phyloP scores from a whole-genome alignment of 2,113 vertebrate genomes.

The Deroptyus accipitrinus region DNA sequence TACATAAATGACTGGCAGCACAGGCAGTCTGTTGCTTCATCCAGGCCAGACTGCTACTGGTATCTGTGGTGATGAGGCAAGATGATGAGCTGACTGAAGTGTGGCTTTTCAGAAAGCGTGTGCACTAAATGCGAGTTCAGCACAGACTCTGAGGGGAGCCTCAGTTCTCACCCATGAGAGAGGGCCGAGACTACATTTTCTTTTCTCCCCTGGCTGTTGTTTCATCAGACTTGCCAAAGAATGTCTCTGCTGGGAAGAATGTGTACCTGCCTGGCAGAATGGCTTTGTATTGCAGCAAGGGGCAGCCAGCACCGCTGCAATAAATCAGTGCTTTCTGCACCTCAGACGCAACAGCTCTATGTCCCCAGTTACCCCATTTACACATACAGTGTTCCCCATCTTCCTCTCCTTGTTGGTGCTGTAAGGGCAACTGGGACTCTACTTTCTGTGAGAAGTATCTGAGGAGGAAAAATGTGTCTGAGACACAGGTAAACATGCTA shows the following conservation, averaged over 20 bases:
- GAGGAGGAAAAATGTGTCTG: neutral
- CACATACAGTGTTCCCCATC: neutral
- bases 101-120: neutral
- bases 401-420: accelerated
- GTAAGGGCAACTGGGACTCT: neutral
- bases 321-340: neutral
- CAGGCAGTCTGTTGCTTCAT: neutral
- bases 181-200: neutral
- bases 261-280: neutral
- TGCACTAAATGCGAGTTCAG: neutral
- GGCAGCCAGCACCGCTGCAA: neutral
- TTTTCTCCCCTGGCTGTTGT: neutral
- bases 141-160: neutral
- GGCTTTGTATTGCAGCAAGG: neutral
- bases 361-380: neutral
- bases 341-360: neutral
- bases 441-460: neutral
- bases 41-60: neutral
- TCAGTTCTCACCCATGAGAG: neutral
- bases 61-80: neutral
- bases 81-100: neutral
- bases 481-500: neutral
- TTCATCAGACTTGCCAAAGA: neutral
- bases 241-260: neutral
- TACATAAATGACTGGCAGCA: neutral